These are phyloP conservation scores for Antheraea yamamai DNA, from an alignment of 2,888 invertebrate species.

Conservation along the genomic window DNA sequence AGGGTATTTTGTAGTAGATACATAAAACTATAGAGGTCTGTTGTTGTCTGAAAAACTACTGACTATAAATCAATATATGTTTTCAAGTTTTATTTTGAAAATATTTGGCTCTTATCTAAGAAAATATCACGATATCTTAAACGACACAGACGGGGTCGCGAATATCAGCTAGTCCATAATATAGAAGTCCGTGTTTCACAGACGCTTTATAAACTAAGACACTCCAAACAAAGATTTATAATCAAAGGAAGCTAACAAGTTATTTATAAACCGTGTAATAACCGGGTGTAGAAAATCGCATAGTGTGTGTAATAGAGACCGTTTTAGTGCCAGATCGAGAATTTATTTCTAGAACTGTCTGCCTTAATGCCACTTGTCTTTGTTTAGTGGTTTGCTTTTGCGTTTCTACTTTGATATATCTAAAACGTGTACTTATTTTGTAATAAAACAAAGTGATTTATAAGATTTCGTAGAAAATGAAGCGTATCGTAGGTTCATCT, in stretches of 20 bases:
- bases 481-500: background rate
- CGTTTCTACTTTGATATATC: background rate
- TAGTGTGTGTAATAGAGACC: slow-evolving; percentile 47
- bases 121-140: too few species aligned
- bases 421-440: background rate
- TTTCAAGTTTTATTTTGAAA: too few species aligned
- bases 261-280: background rate
- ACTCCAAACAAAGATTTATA: background rate
- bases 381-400: slow-evolving; percentile 30
- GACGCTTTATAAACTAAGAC: background rate
- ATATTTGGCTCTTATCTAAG: too few species aligned
- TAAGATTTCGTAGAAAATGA: background rate
- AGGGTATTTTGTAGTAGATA: too few species aligned
- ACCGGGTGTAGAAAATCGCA: slow-evolving; percentile 32
- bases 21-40: too few species aligned
- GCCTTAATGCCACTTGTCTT: slow-evolving; percentile 4
- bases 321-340: slow-evolving; percentile 42
- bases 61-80: too few species aligned
- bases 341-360: slow-evolving; percentile 8
- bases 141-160: too few species aligned
- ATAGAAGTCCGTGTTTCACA: background rate
- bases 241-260: background rate
- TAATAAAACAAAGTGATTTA: background rate
- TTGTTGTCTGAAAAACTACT: too few species aligned
- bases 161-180: too few species aligned